Conservation (phyloP, 2,797 vertebrate genomes). For the Poeciliopsis presidionis region DNA sequence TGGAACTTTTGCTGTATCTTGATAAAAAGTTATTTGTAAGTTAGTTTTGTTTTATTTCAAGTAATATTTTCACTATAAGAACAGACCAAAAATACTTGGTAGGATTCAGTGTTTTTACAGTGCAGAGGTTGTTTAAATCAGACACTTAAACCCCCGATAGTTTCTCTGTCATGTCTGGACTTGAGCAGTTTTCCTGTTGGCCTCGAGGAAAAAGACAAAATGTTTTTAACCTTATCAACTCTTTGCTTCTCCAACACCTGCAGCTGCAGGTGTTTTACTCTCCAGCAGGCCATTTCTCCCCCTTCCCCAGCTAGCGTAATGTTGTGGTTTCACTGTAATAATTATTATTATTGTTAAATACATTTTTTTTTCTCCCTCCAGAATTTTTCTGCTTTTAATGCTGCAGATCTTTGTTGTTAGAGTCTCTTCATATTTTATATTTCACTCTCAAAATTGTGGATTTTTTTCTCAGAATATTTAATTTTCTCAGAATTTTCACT, state of each 20-base stretch:
- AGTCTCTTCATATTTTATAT: not conserved
- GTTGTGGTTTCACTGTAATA: conserved; percentile 45
- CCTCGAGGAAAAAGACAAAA: conserved; percentile 47
- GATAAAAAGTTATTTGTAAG: too few species aligned
- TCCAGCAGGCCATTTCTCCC: conserved; percentile 26
- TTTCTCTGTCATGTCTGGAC: conserved; percentile 58
- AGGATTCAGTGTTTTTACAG: not conserved
- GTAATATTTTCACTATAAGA: too few species aligned
- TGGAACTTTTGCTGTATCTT: too few species aligned
- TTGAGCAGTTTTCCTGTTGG: conserved; percentile 52
- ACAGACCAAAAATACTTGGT: too few species aligned
- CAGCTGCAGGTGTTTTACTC: conserved; percentile 21
- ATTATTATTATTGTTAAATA: conserved; percentile 28
- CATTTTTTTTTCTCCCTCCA: conserved; percentile 3
- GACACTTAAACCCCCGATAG: conserved; percentile 26
- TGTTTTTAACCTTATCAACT: conserved; percentile 19
- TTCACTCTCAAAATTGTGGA: too few species aligned
- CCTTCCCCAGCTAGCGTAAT: conserved; percentile 28
- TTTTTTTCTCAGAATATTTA: too few species aligned
- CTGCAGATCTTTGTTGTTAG: conserved; percentile 21
- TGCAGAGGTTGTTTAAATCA: conserved; percentile 22
- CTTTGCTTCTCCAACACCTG: conserved; percentile 61
- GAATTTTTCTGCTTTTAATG: conserved; percentile 28
- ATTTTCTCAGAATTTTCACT: too few species aligned
- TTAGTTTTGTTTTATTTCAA: too few species aligned